Evolutionary conservation across 2,888 invertebrate species (phyloP), one percentile per base, ranked within the genome.

Genomic region (Saturnia japonica): DNA sequence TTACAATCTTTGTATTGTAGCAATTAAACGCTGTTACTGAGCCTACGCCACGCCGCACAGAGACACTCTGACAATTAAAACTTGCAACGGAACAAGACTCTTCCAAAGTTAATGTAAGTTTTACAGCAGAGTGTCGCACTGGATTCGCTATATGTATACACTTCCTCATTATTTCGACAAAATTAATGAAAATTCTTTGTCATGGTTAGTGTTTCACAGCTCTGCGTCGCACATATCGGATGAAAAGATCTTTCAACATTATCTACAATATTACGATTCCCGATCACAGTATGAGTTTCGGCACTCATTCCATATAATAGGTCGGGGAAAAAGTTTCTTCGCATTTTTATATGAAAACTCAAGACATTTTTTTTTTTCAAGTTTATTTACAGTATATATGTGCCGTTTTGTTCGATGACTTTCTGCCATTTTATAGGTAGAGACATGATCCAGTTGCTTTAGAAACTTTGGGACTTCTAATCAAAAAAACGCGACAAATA

Each of bases 31-130:
- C 68, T 54, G 25, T 42, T n/a, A 57, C 14, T 12, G 25, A 42
- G 6, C 3, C 64, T 64, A 47, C 72, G 70, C 42, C 69, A 47
- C 72, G 70, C 42, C 68, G 28, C 76, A 73, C 76, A 40, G 68
- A 67, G 71, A 68, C 42, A 72, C 73, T 74, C 77, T 74, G 74
- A 76, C 80, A 83, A 85, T 85, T 84, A 85, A 84, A 85, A 84
- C 82, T 84, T 82, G 76, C 80, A 82, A 74, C 75, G 71, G 68
- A 71, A 68, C 72, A 62, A 69, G 76, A 80, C 78, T 78, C 79
- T 68, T 69, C 69, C 51, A 71, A 74, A 80, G 75, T 75, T 76
- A 70, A 73, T 72, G 74, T 74, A 76, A 79, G 72, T 76, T 72
- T 34, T 6, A 57, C 54, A 40, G 34, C 51, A n/a, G 11, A 42